Conservation (phyloP, 2,797 vertebrate genomes). For the Sciurus carolinensis region DNA sequence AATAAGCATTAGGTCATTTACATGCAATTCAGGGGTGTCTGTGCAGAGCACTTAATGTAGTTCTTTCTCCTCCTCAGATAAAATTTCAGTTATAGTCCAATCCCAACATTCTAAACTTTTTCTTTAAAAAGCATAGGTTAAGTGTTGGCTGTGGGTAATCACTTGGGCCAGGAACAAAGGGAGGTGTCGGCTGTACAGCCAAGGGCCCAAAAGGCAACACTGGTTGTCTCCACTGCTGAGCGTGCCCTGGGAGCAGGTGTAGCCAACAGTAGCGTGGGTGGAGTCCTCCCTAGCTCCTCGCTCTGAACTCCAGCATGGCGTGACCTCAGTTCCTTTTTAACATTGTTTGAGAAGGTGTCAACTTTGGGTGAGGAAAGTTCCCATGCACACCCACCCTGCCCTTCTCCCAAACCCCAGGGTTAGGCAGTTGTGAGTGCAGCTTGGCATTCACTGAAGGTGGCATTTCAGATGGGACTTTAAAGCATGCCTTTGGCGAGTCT, state of each 20-base stretch:
- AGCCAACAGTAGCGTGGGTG: rapidly evolving
- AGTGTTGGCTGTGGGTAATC: not conserved
- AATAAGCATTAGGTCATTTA: rapidly evolving
- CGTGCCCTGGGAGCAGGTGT: not conserved
- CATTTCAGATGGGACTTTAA: not conserved
- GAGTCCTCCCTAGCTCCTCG: not conserved
- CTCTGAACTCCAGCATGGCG: not conserved
- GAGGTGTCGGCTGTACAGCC: rapidly evolving
- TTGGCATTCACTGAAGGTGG: not conserved
- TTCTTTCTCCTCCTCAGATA: not conserved
- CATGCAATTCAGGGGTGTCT: rapidly evolving
- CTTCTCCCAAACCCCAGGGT: rapidly evolving
- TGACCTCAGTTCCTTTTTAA: not conserved
- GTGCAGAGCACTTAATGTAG: not conserved
- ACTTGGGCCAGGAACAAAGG: not conserved
- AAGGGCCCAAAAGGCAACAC: rapidly evolving
- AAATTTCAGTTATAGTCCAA: not conserved
- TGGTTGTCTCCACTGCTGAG: rapidly evolving
- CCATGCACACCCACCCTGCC: rapidly evolving
- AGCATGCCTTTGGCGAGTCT: not conserved
- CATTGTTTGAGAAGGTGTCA: not conserved
- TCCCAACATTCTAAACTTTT: not conserved
- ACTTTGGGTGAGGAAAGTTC: not conserved
- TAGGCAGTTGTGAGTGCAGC: not conserved
- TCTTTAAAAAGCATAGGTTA: not conserved